Evolutionary conservation across 2,888 invertebrate species (phyloP).

Genomic region (Xylocampa areola): DNA sequence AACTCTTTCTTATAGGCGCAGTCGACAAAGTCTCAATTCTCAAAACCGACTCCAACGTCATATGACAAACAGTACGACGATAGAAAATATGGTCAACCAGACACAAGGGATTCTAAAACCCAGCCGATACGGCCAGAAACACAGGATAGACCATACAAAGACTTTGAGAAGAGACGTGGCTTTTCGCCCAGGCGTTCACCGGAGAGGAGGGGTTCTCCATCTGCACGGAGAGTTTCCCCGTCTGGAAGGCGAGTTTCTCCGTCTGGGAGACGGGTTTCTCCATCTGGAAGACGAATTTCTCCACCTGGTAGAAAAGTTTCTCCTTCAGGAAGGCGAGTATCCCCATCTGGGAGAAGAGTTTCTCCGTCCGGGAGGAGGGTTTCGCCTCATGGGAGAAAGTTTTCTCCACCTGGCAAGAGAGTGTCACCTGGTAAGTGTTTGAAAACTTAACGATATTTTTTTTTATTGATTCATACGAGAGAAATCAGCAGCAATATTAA

Average conservation of each 20-base stretch:
- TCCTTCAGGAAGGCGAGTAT: conserved; percentile 46
- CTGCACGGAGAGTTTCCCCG: conserved; percentile 50
- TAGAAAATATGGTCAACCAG: conserved; percentile 54
- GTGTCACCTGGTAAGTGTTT: conserved; percentile 44
- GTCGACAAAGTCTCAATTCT: conserved; percentile 51
- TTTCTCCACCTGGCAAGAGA: conserved; percentile 53
- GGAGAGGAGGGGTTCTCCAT: conserved; percentile 40
- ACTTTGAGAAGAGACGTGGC: conserved; percentile 51
- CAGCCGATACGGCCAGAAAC: conserved; percentile 42
- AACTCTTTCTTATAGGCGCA: conserved; percentile 38
- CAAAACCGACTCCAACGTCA: conserved; percentile 12
- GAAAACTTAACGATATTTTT: too few relatives aligned
- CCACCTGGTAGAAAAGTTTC: conserved; percentile 51
- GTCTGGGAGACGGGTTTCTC: conserved; percentile 44
- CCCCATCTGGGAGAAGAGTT: conserved; percentile 46
- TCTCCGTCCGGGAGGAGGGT: conserved; percentile 47
- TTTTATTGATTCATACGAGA: too few relatives aligned
- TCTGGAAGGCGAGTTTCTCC: conserved; percentile 49
- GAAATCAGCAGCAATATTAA: too few relatives aligned
- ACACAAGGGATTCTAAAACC: conserved; percentile 46
- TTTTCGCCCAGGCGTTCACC: conserved; percentile 47
- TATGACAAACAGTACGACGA: conserved; percentile 62
- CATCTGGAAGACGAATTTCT: conserved; percentile 46
- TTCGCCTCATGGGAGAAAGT: conserved; percentile 47
- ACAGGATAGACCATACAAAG: conserved; percentile 51